These are phyloP conservation scores for Ctenosaura bakeri DNA, from an alignment of 2,797 vertebrate genomes.

Conservation along the genomic window DNA sequence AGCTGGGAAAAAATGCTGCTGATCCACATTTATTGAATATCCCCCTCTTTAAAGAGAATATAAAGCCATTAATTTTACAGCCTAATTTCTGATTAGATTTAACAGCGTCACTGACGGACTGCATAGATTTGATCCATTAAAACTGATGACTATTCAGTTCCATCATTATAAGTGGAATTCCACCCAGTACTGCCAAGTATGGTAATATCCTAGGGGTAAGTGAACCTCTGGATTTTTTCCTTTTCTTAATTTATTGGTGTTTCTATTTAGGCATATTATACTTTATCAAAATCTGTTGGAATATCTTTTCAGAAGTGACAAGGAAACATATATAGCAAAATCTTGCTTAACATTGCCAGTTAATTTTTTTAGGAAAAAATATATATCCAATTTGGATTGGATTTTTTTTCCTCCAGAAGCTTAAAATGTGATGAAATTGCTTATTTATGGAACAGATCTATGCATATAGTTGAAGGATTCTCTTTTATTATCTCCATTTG, in stretches of 20 bases:
- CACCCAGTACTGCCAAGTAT: conserved; percentile 77
- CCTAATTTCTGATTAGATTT: conserved; percentile 80
- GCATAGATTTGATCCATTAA: conserved; percentile 74
- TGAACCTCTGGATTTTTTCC: conserved; percentile 38
- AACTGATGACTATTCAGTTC: conserved; percentile 76
- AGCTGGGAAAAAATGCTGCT: conserved; percentile 58
- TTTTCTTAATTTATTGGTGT: not conserved
- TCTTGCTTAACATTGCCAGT: not conserved
- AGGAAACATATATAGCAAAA: conserved; percentile 14
- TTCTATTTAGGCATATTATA: conserved; percentile 31
- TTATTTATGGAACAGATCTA: not conserved
- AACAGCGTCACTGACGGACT: conserved; percentile 71
- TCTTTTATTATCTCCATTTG: not conserved
- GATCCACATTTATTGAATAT: conserved; percentile 68
- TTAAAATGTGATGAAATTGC: not conserved
- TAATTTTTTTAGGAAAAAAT: too few species aligned
- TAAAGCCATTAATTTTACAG: conserved; percentile 79
- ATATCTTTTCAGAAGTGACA: conserved; percentile 1
- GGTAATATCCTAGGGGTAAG: conserved; percentile 63
- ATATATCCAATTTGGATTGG: not conserved
- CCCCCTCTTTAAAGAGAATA: conserved; percentile 58
- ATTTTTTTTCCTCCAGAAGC: not conserved
- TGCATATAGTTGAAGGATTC: not conserved
- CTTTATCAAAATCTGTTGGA: conserved; percentile 38
- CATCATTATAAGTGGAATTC: conserved; percentile 82